Base-by-base conservation (phyloP, 2,888 invertebrate genomes). In the Agrochola lychnidis region DNA sequence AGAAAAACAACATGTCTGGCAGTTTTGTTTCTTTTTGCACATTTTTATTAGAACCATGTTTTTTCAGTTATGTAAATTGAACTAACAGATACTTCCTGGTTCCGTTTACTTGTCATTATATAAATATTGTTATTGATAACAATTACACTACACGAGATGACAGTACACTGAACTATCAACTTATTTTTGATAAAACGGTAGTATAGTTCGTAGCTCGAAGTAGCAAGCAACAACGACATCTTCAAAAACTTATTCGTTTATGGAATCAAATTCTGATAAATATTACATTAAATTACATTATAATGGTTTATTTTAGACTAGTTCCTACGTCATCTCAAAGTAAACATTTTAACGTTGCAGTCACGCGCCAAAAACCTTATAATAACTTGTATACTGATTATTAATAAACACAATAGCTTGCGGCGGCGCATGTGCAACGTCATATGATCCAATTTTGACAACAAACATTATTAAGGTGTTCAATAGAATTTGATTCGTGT, bases 291-390 rank as follows among this genome's bases (percentile, higher is more conserved):
- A 40, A 61, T 64, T 42, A 42, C 30, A 61, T 36, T 87, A 86
- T 82, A 82, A 88, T 86, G 88, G 91, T 92, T 93, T 92, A 93
- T 93, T 93, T 94, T 89, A 89, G 90, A 83, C 79, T 84, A 87
- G 81, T 88, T 94, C 93, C 30, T 53, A 62, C 45, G 53, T 67
- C n/a, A 67, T 68, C 90, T 90, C 89, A 90, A 93, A 92, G 91
- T 93, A 94, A 94, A 94, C 92, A 92, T 90, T 93, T 93, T 91
- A 91, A 87, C 87, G 85, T 90, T 88, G 78, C 79, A 86, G 89
- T 89, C 90, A 92, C 91, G 92, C 88, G 90, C 89, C 89, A 89
- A 76, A 83, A 67, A 36, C 73, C 69, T 72, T 72, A 70, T 36
- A 70, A 69, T 76, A 74, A 76, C 76, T 71, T 73, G 22, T 64